Conservation (phyloP, 1,140 invertebrate species). For the Chrysomallon squamiferum region DNA sequence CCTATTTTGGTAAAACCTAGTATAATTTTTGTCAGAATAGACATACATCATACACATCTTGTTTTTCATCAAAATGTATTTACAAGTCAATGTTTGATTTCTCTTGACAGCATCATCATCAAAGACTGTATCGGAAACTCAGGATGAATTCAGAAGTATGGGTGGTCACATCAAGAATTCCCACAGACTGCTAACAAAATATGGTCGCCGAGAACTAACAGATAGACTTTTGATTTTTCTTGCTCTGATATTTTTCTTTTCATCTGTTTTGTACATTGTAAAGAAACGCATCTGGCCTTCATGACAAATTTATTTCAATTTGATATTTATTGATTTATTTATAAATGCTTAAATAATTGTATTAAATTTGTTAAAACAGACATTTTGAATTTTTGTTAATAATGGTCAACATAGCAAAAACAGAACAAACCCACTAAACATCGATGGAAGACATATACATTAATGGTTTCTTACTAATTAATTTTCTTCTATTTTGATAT, state of each 20-base stretch:
- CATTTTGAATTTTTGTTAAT: too few species aligned
- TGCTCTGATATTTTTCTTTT: constrained; percentile 90
- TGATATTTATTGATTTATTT: not conserved
- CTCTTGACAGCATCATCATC: constrained; percentile 47
- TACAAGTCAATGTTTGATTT: constrained; percentile 4
- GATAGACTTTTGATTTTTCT: constrained; percentile 91
- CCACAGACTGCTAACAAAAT: constrained; percentile 90
- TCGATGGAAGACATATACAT: too few species aligned
- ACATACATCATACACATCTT: constrained; percentile 1
- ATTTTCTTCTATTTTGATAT: too few species aligned
- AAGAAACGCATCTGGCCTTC: constrained; percentile 76
- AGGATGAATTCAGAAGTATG: constrained; percentile 85
- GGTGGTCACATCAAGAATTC: constrained; percentile 86
- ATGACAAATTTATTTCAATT: constrained; percentile 8
- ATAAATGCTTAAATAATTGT: constrained; percentile 2
- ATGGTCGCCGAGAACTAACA: constrained; percentile 90
- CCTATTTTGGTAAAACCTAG: too few species aligned
- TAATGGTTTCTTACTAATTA: too few species aligned
- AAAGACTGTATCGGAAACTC: constrained; percentile 70
- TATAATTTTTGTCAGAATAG: too few species aligned
- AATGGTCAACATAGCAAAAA: too few species aligned
- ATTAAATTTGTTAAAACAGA: too few species aligned
- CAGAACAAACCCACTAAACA: too few species aligned
- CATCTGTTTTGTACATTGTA: constrained; percentile 88
- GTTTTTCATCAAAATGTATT: too few species aligned